Base-by-base conservation (phyloP, 2,888 invertebrate genomes). In the Diarsia dahlii region DNA sequence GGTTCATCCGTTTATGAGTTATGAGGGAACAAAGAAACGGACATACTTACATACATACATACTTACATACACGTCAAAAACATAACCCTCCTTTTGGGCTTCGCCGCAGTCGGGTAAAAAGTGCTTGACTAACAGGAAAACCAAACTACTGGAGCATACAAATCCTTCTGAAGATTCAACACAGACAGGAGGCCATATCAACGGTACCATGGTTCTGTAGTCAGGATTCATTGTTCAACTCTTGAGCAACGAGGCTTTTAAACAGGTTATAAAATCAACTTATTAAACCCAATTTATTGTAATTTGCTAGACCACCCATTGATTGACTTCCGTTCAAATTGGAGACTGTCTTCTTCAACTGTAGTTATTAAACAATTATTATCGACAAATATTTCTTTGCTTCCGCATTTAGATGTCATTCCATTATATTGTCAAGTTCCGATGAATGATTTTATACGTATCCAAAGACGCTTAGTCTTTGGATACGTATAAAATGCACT, bases 291-390 rank as follows among this genome's bases (percentile, higher is more conserved):
- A 15, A 15, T 28, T 28, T 18, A n/a, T 28, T 28, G 28, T 28
- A 28, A 28, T 28, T 28, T 28, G 28, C 28, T 28, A 28, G 28
- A 28, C 76, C 46, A 60, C 46, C 50, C 52, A 79, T 34, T 15
- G 34, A 23, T 63, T 23, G n/a, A 58, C 45, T 66, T 76, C 66
- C 70, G 62, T 39, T 58, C 18, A 23, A 78, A 80, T 64, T 58
- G 23, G 13, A 48, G 18, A 34, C 34, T 13, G 63, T 20, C 73
- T 45, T 28, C 50, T 58, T 23, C 15, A 76, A 71, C 46, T 60
- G 28, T 70, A 58, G 20, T 28, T 69, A 69, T 6, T 39, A 18
- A 34, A 23, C 23, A 46, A 69, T 63, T 52, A 67, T 60, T 52
- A 52, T 23, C 48, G 64, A 48, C 34, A 28, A 34, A 28, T n/a